Base-by-base conservation (phyloP, 2,113 vertebrate species). In the Odobenus rosmarus region DNA sequence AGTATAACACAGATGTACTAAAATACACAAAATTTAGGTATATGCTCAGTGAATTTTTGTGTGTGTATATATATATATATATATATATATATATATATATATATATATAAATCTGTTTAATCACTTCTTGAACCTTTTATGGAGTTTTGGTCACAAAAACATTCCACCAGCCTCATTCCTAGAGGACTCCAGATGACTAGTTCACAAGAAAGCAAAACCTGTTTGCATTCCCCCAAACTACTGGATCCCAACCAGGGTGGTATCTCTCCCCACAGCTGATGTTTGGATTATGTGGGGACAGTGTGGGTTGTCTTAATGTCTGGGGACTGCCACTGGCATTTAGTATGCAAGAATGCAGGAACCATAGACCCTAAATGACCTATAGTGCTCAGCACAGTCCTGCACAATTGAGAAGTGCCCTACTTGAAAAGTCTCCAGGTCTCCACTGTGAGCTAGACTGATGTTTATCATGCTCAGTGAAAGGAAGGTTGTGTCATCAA, bases 231-330 rank as follows among this genome's bases (percentile, higher is more conserved):
- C 18, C 42, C 12, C 57, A 7, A 15, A 3, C 39, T 26, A 7
- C 12, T 6, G 53, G 2, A 36, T 61, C 24, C 31, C 23, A 14
- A 18, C 10, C 8, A 51, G 61, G 10, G 13, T 1, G 49, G 24
- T 2, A 19, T 19, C 26, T 53, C 6, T 15, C 19, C 26, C 8
- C 6, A 77, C 0, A 1, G 19, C 11, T 21, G 55, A 49, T 0
- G 8, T 42, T n/a, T 71, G 36, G 0, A 39, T 57, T 49, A 42
- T 0, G 15, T 7, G 24, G 33, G 6, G 7, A 0, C 57, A 39
- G 4, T 3, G 23, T 23, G 23, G 19, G 7, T 28, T 26, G 8
- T 26, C 9, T 19, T 39, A 49, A 12, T 31, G 21, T 21, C 36
- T 64, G 18, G 19, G 42, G 11, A 49, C 36, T 14, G 19, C 16